Evolutionary conservation across 2,797 vertebrate species (phyloP), one percentile per base, ranked within the genome.

Genomic region (Rhyacichthys aspro): DNA sequence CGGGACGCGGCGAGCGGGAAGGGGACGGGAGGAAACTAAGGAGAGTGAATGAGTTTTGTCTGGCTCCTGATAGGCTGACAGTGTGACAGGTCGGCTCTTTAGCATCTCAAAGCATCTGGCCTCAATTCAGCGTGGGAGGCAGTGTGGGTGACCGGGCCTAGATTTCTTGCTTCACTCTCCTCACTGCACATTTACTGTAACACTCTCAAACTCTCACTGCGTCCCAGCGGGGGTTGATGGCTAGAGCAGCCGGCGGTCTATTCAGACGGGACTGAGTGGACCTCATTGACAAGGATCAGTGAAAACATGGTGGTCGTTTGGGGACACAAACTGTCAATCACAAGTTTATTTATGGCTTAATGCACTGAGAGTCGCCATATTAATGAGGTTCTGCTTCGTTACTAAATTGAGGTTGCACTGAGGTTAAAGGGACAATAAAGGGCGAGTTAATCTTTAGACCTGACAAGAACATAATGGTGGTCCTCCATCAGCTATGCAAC

Each of bases 91-190:
- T 83, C 78, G 66, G 82, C 77, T 88, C 71, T 85, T 89, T 89
- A 88, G 86, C 88, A 88, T 91, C 82, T 93, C 85, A 90, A 89
- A 91, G 88, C 89, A 90, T 87, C 83, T 89, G 83, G 85, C 88
- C 79, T 88, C 72, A 78, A 88, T 90, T 89, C 78, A 62, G 78
- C 39, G 15, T 59, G 48, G 84, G 68, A 70, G 72, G 69, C 49
- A 50, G 69, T 82, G 67, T 23, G 48, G 72, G 52, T 63, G 63
- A 72, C 63, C 1, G 41, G 59, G 50, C 53, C 47, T 32, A 16
- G 42, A 47, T 54, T 55, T 60, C 42, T 60, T n/a, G 52, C 49
- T 19, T 63, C 37, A 59, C 63, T 45, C 58, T 62, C 61, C 47
- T 44, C 48, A 59, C 56, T 48, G 54, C 37, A 55, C 41, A 60